phyloP scores from a whole-genome alignment of 2,113 vertebrate species.

The Probosciger aterrimus region DNA sequence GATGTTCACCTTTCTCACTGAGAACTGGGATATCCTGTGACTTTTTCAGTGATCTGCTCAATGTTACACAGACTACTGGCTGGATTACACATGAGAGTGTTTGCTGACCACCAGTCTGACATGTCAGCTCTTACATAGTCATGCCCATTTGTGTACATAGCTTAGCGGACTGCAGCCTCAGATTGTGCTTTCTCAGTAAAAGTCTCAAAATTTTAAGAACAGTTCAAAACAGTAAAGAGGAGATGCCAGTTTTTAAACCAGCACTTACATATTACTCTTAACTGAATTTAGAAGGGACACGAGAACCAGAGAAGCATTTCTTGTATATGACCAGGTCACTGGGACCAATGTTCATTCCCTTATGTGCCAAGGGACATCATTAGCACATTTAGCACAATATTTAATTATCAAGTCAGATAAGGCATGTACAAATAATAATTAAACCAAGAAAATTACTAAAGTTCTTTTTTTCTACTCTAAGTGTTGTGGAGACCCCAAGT shows the following conservation, averaged over 20 bases:
- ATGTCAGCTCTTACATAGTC: background rate
- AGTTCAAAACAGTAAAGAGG: background rate
- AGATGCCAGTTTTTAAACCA: background rate
- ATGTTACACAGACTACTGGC: background rate
- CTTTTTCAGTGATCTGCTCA: background rate
- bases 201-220: background rate
- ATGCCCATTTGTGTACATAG: rapidly evolving
- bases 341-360: background rate
- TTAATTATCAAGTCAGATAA: background rate
- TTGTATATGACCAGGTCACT: background rate
- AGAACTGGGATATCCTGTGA: background rate
- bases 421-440: background rate
- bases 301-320: background rate
- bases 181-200: background rate
- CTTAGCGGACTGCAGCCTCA: background rate
- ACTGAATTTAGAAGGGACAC: background rate
- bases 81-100: background rate
- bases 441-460: background rate
- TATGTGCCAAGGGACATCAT: background rate
- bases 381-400: background rate
- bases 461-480: background rate
- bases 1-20: background rate
- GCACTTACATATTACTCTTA: background rate
- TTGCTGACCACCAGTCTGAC: background rate
- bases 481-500: background rate